These are phyloP conservation scores for Ctena decussata DNA, from an alignment of 2,888 invertebrate genomes.

Conservation along the genomic window DNA sequence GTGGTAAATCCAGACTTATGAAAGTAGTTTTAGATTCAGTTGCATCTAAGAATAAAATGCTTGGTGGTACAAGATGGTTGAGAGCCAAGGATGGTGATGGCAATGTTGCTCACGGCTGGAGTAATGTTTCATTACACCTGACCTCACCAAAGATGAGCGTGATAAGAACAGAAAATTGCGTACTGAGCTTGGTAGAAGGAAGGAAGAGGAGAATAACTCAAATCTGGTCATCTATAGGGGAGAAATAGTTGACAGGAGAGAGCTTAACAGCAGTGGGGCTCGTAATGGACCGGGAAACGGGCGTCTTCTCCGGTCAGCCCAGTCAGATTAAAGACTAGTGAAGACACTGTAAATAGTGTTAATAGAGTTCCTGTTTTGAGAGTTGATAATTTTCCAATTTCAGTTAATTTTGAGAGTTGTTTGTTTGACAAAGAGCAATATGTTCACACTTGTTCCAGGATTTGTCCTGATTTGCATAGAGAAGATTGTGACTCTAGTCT, in stretches of 20 bases:
- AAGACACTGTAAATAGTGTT: neutral
- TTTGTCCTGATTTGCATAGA: too few relatives aligned
- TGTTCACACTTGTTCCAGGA: too few relatives aligned
- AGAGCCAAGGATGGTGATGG: too few relatives aligned
- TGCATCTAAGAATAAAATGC: neutral
- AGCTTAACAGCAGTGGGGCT: neutral
- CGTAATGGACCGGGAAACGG: too few relatives aligned
- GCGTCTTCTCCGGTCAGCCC: neutral
- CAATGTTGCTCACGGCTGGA: too few relatives aligned
- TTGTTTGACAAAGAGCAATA: too few relatives aligned
- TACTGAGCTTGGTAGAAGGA: neutral
- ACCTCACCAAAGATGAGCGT: constrained; percentile 18
- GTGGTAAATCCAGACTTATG: neutral
- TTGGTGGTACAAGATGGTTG: constrained; percentile 9
- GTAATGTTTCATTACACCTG: constrained; percentile 14
- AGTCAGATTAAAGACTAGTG: neutral
- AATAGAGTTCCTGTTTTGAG: neutral
- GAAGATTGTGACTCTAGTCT: too few relatives aligned
- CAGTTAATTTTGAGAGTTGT: too few relatives aligned
- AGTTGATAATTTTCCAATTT: too few relatives aligned
- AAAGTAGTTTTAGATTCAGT: neutral
- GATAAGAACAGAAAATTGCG: neutral
- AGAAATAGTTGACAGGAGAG: neutral
- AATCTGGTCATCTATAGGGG: constrained; percentile 11
- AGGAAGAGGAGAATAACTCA: neutral